Conservation (phyloP, 2,113 vertebrate genomes). For the Ia io region DNA sequence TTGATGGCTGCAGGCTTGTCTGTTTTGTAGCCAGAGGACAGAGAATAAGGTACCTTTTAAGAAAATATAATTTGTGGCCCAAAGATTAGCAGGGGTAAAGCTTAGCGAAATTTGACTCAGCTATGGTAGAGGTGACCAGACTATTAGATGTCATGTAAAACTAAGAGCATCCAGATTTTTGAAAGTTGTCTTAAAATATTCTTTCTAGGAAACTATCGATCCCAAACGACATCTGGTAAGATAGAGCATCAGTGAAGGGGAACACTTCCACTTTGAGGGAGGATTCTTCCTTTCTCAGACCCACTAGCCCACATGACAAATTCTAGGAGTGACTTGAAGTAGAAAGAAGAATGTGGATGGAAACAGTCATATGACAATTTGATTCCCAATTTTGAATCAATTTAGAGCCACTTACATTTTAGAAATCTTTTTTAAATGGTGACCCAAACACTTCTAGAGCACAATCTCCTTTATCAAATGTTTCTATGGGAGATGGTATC, state of each 20-base stretch:
- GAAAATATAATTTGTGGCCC: background rate
- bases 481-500: conserved; percentile 36
- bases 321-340: background rate
- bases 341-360: background rate
- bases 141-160: background rate
- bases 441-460: conserved; percentile 32
- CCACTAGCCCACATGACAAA: background rate
- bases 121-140: background rate
- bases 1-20: rapidly evolving
- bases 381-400: conserved; percentile 22
- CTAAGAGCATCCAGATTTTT: background rate
- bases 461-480: conserved; percentile 10
- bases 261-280: background rate
- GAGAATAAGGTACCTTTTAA: background rate
- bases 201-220: background rate
- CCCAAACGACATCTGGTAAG: background rate
- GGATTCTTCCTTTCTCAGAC: background rate
- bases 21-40: background rate
- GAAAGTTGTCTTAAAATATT: background rate
- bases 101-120: background rate
- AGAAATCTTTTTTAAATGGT: conserved; percentile 29
- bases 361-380: background rate
- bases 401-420: background rate
- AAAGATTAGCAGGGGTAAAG: background rate
- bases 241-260: background rate